Base-by-base conservation (phyloP, 92 coral and sea anemone species). In the Ricordea florida region DNA sequence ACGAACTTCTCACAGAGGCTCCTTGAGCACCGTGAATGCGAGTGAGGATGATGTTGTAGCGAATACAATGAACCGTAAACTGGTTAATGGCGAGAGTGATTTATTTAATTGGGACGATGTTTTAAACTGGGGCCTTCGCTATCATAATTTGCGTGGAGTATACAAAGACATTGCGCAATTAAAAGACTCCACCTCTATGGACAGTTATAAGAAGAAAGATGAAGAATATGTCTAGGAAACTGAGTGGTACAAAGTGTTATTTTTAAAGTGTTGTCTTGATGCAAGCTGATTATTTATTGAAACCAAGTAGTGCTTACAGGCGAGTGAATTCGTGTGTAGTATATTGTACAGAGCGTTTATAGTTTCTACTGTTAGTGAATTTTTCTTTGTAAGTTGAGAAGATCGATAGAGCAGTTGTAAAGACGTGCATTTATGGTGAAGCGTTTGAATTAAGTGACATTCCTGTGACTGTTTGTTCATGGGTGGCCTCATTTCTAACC, bases 81-180 rank as follows among this genome's bases (percentile, higher is more conserved):
- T 87, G 14, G 65, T 68, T 18, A 92, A 91, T 76, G 89, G 92
- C 15, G 64, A 69, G 5, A 84, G 76, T 33, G 94, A 76, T n/a
- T 74, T 80, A 23, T 81, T 94, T 32, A 90, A 92, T 75, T 92
- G 94, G 97, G 97, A 92, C 30, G 97, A 92, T 56, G 92, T 96
- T 21, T 59, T 92, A 16, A 89, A 87, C 87, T 86, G 97, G 94
- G 97, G 94, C 36, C 58, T 89, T 17, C 66, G 93, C 13, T 93
- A 93, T 61, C 87, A 92, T 53, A 89, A 94, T 65, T 66, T 92
- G 24, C 81, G 98, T 5, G 96, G 94, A 36, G 93, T 90, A 2
- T 92, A 81, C 58, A 78, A 87, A 83, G 97, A 90, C 59, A 86
- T 96, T 27, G 97, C 97, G 20, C 89, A 86, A 20, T 83, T 96